Evolutionary conservation across 2,888 invertebrate species (phyloP), one percentile per base, ranked within the genome.

Genomic region (Athetis lepigone): DNA sequence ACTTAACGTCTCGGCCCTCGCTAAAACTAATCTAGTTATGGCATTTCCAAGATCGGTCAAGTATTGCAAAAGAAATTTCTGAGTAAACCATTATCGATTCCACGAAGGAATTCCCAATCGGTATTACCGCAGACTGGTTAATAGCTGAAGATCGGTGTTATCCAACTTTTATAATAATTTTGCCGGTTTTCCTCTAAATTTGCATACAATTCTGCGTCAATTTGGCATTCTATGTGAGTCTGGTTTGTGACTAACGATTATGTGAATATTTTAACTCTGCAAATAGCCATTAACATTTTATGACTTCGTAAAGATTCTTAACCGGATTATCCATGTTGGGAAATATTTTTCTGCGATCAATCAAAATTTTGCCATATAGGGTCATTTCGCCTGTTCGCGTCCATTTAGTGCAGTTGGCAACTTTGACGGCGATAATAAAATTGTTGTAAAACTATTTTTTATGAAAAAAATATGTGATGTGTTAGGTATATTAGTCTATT

Each of bases 231-330:
- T 29, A 43, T 16, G 40, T 37, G 19, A 64, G 50, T 64, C 50
- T 43, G 16, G 23, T 65, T 49, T 55, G 8, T 43, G 8, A 36
- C 27, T 16, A 27, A 43, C 33, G 18, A 23, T 11, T 65, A 2
- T 43, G 29, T 66, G 73, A 51, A 65, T 43, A 65, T 73, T 51
- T n/a, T 16, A 50, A 19, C 29, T 72, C 19, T 51, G 5, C 29
- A 39, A 65, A 65, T 18, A 37, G 29, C 19, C 16, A 13, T 23
- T 16, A 64, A 9, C 27, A 64, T 42, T n/a, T 33, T 39, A 16
- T 9, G 19, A 8, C 2, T 19, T n/a, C n/a, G 13, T 27, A n/a
- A 71, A 36, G 40, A 46, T 36, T 40, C 13, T 36, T n/a, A 9
- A 40, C n/a, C 5, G 4, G 47, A 18, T 64, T 49, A 29, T 49